phyloP scores from a whole-genome alignment of 37 sponge, comb jelly and placozoan genomes.

The Aphrocallistes beatrix region DNA sequence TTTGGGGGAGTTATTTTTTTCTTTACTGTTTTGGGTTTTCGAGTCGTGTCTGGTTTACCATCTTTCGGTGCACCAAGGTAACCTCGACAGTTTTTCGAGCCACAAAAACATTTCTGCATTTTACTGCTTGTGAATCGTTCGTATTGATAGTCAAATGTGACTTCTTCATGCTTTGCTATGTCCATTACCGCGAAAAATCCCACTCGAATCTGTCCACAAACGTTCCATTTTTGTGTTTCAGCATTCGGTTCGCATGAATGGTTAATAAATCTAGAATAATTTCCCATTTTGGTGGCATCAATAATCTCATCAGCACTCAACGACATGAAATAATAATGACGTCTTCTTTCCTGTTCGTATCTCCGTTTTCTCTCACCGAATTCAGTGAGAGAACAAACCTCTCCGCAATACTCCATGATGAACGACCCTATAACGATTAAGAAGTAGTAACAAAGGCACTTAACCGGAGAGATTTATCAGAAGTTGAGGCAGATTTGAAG shows the following conservation, averaged over 20 bases:
- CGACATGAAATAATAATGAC: slow-evolving; percentile 99
- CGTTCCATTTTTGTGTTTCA: slow-evolving; percentile 99
- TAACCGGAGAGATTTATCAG: background rate
- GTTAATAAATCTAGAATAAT: slow-evolving; percentile 86
- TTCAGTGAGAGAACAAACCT: slow-evolving; percentile 67
- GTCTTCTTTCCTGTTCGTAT: slow-evolving; percentile 55
- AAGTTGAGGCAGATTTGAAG: background rate
- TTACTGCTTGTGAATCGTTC: slow-evolving; percentile 73
- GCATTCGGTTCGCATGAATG: slow-evolving; percentile 99
- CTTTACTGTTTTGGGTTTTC: background rate
- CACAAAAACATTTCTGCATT: slow-evolving; percentile 92
- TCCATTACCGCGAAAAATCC: slow-evolving; percentile 78
- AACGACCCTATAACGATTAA: slow-evolving; percentile 27
- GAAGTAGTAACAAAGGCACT: background rate
- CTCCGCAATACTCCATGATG: slow-evolving; percentile 97
- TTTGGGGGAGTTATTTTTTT: background rate
- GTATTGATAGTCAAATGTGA: slow-evolving; percentile 96
- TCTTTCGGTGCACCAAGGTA: slow-evolving; percentile 65
- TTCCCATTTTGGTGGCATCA: slow-evolving; percentile 86
- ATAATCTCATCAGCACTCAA: slow-evolving; percentile 83
- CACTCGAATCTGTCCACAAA: slow-evolving; percentile 73
- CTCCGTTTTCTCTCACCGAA: slow-evolving; percentile 66
- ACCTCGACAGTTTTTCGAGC: slow-evolving; percentile 73
- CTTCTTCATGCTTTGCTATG: slow-evolving; percentile 54
- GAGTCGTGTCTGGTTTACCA: background rate